phyloP scores from a whole-genome alignment of 2,797 vertebrate species.

The Argyrosomus regius region DNA sequence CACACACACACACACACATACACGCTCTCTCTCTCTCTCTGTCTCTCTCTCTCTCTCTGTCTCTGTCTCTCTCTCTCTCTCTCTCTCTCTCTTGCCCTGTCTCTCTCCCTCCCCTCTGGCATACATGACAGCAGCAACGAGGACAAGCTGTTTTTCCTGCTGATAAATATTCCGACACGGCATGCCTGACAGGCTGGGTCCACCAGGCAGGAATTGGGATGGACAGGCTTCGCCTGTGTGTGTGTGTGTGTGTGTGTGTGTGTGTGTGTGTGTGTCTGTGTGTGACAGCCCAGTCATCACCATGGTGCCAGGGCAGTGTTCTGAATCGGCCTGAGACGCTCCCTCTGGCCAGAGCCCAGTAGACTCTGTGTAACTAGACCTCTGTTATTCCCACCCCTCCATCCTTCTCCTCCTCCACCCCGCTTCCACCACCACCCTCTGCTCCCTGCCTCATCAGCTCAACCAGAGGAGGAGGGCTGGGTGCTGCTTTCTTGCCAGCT shows the following conservation, averaged over 20 bases:
- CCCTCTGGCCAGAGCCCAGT: slow-evolving; percentile 44
- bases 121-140: slow-evolving; percentile 73
- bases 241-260: slow-evolving; percentile 10
- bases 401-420: slow-evolving; percentile 5
- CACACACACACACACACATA: not conserved
- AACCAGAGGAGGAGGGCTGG: slow-evolving; percentile 45
- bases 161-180: slow-evolving; percentile 72
- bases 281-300: slow-evolving; percentile 51
- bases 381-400: slow-evolving; percentile 36
- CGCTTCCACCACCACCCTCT: slow-evolving; percentile 39
- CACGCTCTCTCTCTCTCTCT: not conserved
- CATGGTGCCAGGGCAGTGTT: slow-evolving; percentile 53
- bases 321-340: slow-evolving; percentile 52
- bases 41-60: slow-evolving; percentile 11
- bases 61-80: slow-evolving; percentile 14
- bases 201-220: slow-evolving; percentile 57
- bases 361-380: slow-evolving; percentile 65
- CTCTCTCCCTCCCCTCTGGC: slow-evolving; percentile 52
- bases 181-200: slow-evolving; percentile 62
- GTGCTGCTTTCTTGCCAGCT: slow-evolving; percentile 52
- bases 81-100: not conserved
- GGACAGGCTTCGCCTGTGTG: slow-evolving; percentile 50
- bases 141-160: slow-evolving; percentile 75
- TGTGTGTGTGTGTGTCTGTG: slow-evolving; percentile 20
- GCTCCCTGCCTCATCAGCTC: slow-evolving; percentile 61